Percentiles rank a stretch among this genome's conserved stretches.
Conservation (phyloP, 1,140 invertebrate species). For the Drosophila nigromelanica region DNA sequence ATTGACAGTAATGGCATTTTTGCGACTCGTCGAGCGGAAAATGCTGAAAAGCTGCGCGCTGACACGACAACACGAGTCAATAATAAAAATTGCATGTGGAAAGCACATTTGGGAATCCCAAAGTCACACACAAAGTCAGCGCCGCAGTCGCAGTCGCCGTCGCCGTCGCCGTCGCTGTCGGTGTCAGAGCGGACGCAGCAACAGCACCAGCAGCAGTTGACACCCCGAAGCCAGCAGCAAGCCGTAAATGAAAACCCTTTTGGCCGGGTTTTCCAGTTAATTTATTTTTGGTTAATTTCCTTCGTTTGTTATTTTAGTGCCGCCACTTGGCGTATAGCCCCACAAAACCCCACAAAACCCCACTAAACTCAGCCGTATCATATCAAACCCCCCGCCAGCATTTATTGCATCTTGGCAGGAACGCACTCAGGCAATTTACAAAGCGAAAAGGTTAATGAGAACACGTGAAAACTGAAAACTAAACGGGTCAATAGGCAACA, state of each 20-base stretch:
- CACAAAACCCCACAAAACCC: constrained; percentile 21
- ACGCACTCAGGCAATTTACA: constrained; percentile 39
- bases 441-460: constrained; percentile 36
- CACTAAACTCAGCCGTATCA: constrained; percentile 2
- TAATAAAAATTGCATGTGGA: constrained; percentile 81
- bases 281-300: constrained; percentile 80
- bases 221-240: constrained; percentile 23
- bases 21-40: constrained; percentile 77
- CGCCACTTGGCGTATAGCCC: constrained; percentile 35
- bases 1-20: constrained; percentile 80
- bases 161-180: constrained; percentile 10
- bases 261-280: constrained; percentile 67
- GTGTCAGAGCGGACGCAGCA: constrained; percentile 1
- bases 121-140: constrained; percentile 57
- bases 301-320: constrained; percentile 75
- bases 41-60: constrained; percentile 71
- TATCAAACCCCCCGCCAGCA: constrained; percentile 25
- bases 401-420: constrained; percentile 77
- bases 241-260: constrained; percentile 51
- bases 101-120: constrained; percentile 76
- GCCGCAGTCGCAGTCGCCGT: constrained; percentile 10
- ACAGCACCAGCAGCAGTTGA: constrained; percentile 15
- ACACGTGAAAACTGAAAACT: constrained; percentile 9
- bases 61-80: constrained; percentile 75
- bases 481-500: constrained; percentile 9